Evolutionary conservation across 1,140 invertebrate genomes (phyloP).

Genomic region (Zaprionus vittiger): DNA sequence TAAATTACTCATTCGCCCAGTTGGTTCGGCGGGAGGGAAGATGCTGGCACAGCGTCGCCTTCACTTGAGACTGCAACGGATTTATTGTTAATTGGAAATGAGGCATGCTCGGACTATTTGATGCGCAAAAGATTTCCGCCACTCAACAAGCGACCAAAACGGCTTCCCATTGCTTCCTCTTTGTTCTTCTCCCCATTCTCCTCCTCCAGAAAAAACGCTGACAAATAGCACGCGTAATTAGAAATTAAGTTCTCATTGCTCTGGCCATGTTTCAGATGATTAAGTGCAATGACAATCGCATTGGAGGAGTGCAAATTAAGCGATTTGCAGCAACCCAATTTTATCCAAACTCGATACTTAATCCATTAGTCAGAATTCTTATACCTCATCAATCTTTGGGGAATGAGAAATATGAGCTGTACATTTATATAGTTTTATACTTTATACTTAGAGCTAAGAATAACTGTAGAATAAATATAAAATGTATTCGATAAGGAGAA

Average conservation of each 20-base stretch:
- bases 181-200: not conserved
- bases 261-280: slow-evolving; percentile 44
- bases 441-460: too few species aligned
- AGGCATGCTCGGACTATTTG: slow-evolving; percentile 78
- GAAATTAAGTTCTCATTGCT: slow-evolving; percentile 73
- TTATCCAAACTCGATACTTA: not conserved
- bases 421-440: too few species aligned
- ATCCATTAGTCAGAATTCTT: not conserved
- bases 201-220: slow-evolving; percentile 60
- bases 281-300: slow-evolving; percentile 34
- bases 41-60: slow-evolving; percentile 20
- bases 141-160: slow-evolving; percentile 55
- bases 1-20: slow-evolving; percentile 81
- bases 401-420: too few species aligned
- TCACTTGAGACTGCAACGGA: slow-evolving; percentile 64
- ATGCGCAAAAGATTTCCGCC: slow-evolving; percentile 76
- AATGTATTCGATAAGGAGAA: too few species aligned
- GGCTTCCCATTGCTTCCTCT: slow-evolving; percentile 17
- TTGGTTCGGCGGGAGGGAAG: slow-evolving; percentile 52
- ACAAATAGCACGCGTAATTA: slow-evolving; percentile 80
- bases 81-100: slow-evolving; percentile 82
- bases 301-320: slow-evolving; percentile 7
- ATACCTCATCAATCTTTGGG: too few species aligned
- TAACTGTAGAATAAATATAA: too few species aligned
- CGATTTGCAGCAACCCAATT: not conserved